Base-by-base conservation (phyloP, 2,113 vertebrate genomes). In the Stercorarius parasiticus region DNA sequence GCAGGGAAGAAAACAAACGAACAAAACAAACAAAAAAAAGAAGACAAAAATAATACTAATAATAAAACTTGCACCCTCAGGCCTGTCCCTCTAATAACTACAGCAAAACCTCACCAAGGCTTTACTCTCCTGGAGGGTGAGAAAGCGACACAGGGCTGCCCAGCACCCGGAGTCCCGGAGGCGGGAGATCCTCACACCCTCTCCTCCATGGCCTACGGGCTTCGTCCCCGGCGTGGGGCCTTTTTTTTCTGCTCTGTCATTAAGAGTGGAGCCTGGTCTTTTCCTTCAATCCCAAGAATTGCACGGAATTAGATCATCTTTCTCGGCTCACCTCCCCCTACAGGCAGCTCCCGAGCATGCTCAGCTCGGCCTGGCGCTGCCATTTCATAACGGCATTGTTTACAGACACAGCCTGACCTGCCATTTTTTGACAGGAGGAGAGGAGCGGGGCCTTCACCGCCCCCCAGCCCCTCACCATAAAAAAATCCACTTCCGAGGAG, bases 341-440 rank as follows among this genome's bases (percentile, higher is more conserved):
- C 98, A 98, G 98, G 98, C 97, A 86, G 97, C 95, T 97, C 91
- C 95, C 96, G 98, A 98, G 98, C 95, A 95, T 97, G 96, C 98
- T 95, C 98, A 94, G 94, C 97, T 89, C 97, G 97, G 98, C 98
- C 97, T 97, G 97, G 97, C 96, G 97, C 98, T 98, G 98, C 98
- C 98, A 99, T 98, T 98, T 99, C 98, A 98, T 98, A 98, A 98
- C 98, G 97, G 98, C 98, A 98, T 97, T 99, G 98, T 99, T 98
- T 98, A 98, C 98, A 98, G 98, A 97, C 98, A 98, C 96, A 95
- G 92, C 66, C 84, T 93, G 96, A 87, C 96, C 97, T 96, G 96
- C 95, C 96, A 95, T 95, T 82, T 97, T 96, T 95, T 82, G 62
- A 91, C 94, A 90, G 95, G 67, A 95, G 95, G 86, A 96, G 74